A percentile compares a stretch with the other conserved stretches of the same genome.
phyloP scores from a whole-genome alignment of 2,113 vertebrate species.

The Baryphthengus martii region DNA sequence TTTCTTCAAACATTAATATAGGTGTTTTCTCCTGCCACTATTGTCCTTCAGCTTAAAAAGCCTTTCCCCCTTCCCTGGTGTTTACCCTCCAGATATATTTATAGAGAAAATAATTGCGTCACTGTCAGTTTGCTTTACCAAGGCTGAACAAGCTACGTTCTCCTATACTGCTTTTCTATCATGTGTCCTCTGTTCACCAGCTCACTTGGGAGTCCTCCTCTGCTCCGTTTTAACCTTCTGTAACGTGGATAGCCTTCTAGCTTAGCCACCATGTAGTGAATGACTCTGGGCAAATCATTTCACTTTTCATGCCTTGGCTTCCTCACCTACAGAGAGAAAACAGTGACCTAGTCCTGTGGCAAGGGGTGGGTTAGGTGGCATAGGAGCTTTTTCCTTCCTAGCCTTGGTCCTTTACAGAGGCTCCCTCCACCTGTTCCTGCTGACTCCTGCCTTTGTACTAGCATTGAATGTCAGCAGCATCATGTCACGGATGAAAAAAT shows the following conservation, averaged over 20 bases:
- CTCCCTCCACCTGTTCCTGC: neutral
- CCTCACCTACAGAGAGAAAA: neutral
- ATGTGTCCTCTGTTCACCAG: neutral
- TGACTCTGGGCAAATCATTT: neutral
- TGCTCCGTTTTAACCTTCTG: neutral
- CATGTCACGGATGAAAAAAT: neutral
- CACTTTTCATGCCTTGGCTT: neutral
- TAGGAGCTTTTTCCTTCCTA: neutral
- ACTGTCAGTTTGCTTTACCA: neutral
- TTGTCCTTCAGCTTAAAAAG: constrained; percentile 34
- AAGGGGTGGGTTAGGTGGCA: neutral
- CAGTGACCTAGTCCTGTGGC: neutral
- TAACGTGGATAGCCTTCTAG: neutral
- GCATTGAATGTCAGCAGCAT: neutral
- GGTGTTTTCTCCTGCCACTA: neutral
- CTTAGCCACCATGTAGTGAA: neutral
- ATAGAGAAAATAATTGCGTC: neutral
- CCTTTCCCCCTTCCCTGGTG: neutral
- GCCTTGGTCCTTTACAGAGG: neutral
- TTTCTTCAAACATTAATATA: neutral
- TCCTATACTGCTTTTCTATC: neutral
- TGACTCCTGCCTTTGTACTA: neutral
- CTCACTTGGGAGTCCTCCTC: neutral
- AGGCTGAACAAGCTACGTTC: neutral
- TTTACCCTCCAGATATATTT: constrained; percentile 29